Evolutionary conservation across 2,113 vertebrate species (phyloP).

Genomic region (Shinisaurus crocodilurus): DNA sequence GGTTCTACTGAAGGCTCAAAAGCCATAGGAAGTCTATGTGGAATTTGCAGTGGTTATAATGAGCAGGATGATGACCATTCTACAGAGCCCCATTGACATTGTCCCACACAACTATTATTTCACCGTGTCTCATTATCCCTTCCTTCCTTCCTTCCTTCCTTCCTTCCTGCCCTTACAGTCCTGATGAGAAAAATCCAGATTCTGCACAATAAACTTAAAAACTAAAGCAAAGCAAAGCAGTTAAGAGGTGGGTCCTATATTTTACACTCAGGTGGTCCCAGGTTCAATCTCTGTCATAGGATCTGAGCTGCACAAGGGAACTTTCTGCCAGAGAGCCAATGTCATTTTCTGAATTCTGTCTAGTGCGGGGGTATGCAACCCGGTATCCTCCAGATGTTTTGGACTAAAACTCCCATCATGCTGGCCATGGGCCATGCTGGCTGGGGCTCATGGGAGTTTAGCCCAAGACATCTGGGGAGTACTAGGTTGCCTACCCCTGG

Average conservation of each 20-base stretch:
- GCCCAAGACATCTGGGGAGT: too few species aligned
- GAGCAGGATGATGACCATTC: background rate
- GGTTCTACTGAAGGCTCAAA: background rate
- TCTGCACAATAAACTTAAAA: background rate
- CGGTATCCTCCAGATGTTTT: too few species aligned
- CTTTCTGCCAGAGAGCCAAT: background rate
- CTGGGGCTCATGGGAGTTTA: too few species aligned
- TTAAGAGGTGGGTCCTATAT: background rate
- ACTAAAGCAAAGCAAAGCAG: background rate
- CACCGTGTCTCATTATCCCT: background rate
- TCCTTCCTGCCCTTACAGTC: background rate
- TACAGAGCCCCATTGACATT: background rate
- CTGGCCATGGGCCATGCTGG: too few species aligned
- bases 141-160: background rate
- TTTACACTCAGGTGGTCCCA: background rate
- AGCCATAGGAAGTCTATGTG: background rate
- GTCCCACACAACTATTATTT: background rate
- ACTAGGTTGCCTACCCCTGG: too few species aligned
- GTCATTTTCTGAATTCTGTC: background rate
- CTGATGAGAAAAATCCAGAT: background rate
- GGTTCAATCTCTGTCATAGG: background rate
- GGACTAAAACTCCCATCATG: too few species aligned
- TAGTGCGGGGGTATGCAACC: too few species aligned
- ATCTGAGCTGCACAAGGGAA: background rate
- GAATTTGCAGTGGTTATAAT: background rate